Percentiles rank a stretch among this genome's conserved stretches.
Conservation (phyloP, 92 coral and sea anemone genomes). For the Siderastrea radians region DNA sequence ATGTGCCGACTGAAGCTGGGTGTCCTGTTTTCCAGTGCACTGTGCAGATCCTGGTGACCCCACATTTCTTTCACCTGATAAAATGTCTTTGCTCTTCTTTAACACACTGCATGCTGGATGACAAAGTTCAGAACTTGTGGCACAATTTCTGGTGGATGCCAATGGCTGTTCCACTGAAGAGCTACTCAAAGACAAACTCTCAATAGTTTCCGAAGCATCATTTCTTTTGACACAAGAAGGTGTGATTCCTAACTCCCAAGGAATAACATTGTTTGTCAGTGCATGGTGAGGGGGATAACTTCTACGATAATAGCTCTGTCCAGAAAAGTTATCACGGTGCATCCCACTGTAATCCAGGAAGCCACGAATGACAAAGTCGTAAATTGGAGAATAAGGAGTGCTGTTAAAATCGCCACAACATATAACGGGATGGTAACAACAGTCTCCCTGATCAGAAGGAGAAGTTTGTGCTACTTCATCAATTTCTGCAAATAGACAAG, state of each 20-base stretch:
- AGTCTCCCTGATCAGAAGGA: constrained; percentile 8
- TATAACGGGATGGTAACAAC: constrained; percentile 61
- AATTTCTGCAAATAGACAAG: constrained; percentile 89
- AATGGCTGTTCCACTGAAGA: neutral
- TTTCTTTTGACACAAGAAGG: constrained; percentile 55
- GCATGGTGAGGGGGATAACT: constrained; percentile 30
- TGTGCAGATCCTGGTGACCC: neutral
- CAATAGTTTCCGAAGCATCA: neutral
- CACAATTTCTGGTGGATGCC: neutral
- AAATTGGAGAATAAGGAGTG: constrained; percentile 88
- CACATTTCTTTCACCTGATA: neutral
- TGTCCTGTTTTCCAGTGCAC: neutral
- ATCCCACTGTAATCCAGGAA: constrained; percentile 69
- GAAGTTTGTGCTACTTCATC: constrained; percentile 62
- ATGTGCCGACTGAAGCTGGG: neutral
- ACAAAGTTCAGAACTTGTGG: neutral
- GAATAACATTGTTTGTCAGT: constrained; percentile 77
- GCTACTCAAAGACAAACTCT: neutral
- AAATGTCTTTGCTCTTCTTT: neutral
- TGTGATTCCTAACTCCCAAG: constrained; percentile 79
- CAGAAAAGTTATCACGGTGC: constrained; percentile 86
- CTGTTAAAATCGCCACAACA: constrained; percentile 96
- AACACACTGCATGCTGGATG: neutral
- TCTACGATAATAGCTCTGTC: constrained; percentile 71
- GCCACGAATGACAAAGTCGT: constrained; percentile 76